Percentiles rank a stretch among this genome's conserved stretches.
These are phyloP conservation scores for Denticeps clupeoides DNA, from an alignment of 2,797 vertebrate species.

Conservation along the genomic window DNA sequence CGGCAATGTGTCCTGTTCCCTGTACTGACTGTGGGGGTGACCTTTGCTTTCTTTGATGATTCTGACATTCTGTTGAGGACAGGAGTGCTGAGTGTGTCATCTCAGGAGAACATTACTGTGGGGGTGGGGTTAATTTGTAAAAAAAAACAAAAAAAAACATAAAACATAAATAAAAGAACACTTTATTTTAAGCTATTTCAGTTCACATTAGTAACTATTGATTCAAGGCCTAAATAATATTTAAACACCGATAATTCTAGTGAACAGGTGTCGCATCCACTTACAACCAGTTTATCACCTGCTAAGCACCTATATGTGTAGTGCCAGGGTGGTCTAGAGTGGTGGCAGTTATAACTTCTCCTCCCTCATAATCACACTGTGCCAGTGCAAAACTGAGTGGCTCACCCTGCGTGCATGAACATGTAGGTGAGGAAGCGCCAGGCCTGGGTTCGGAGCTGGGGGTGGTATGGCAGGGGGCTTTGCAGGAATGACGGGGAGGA, in stretches of 20 bases:
- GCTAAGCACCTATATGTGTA: too few relatives aligned
- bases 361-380: too few relatives aligned
- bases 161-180: too few relatives aligned
- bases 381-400: neutral
- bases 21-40: neutral
- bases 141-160: too few relatives aligned
- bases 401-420: slow-evolving; percentile 97
- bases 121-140: neutral
- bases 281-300: too few relatives aligned
- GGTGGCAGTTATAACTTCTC: too few relatives aligned
- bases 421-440: slow-evolving; percentile 95
- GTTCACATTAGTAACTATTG: too few relatives aligned
- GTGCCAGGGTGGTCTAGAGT: too few relatives aligned
- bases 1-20: neutral
- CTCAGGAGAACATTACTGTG: neutral
- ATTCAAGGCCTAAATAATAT: too few relatives aligned
- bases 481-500: slow-evolving; percentile 82
- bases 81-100: slow-evolving; percentile 8
- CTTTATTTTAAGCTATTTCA: too few relatives aligned
- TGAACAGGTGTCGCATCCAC: too few relatives aligned
- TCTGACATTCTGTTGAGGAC: slow-evolving; percentile 12
- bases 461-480: slow-evolving; percentile 83
- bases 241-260: too few relatives aligned
- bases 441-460: slow-evolving; percentile 80
- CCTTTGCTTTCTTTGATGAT: slow-evolving; percentile 6